Base-by-base conservation (phyloP, 2,113 vertebrate genomes). In the Chauna torquata region DNA sequence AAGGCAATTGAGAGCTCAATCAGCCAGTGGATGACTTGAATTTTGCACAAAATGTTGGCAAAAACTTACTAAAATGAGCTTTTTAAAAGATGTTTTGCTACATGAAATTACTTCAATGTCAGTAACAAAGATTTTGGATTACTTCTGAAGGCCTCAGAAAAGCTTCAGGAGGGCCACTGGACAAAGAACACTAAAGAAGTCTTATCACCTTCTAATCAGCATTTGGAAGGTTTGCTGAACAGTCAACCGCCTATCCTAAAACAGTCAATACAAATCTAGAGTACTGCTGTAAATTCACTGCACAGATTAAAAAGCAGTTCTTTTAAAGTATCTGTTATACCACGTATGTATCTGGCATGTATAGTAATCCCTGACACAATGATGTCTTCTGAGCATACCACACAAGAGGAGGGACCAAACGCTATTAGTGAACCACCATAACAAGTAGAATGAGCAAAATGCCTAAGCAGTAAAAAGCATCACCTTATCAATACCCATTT, bases 311-410 rank as follows among this genome's bases (percentile, higher is more conserved):
- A 45, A 45, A 76, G 34, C 20, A 54, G 14, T 28, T 62, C 61
- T 62, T 64, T 49, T 66, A 36, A n/a, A 52, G 28, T 27, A 18
- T 49, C 57, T 79, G 87, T 97, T 98, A 36, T n/a, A 61, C n/a
- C n/a, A 61, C 36, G n/a, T 61, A 14, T 36, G n/a, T 36, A 98
- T 97, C 98, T 92, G 97, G 96, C 76, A 97, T 93, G 70, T 96
- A 90, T 57, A 96, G 86, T 61, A 98, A 97, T 59, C 98, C 97
- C 65, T 97, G 98, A 94, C 98, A 98, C 86, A 98, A 98, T 89
- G 49, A 96, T 94, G 11, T 98, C 98, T 75, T 97, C 96, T 57
- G 98, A 93, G 66, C 98, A 98, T 38, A 98, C 94, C 40, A 76
- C 85, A 70, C 98, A 98, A 32, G 98, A 97, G 12, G 76, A 93